Evolutionary conservation across 2,888 invertebrate species (phyloP).

Genomic region (Alloplasta piceator): DNA sequence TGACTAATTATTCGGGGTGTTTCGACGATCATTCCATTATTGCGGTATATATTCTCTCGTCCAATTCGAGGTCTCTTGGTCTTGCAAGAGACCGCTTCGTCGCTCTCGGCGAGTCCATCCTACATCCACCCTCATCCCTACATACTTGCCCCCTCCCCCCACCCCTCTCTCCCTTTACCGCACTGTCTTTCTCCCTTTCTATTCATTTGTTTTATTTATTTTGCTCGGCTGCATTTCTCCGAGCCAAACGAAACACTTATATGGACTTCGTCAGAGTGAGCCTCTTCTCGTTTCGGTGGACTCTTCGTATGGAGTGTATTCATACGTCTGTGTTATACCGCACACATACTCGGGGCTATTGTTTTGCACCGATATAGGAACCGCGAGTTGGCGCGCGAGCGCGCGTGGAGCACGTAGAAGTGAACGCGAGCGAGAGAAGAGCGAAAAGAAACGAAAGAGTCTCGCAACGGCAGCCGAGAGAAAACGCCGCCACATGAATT

Average conservation of each 20-base stretch:
- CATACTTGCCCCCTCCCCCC: conserved; percentile 16
- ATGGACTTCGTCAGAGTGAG: conserved; percentile 80
- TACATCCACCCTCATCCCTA: conserved; percentile 63
- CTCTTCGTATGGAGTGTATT: conserved; percentile 18
- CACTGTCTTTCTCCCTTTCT: conserved; percentile 63
- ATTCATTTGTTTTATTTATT: conserved; percentile 78
- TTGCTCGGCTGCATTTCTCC: conserved; percentile 80
- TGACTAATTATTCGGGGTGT: conserved; percentile 82
- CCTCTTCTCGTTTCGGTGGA: conserved; percentile 77
- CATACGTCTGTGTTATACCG: conserved; percentile 59
- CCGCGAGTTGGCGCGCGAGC: conserved; percentile 22
- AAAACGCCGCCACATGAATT: conserved; percentile 77
- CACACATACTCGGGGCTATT: conserved; percentile 80
- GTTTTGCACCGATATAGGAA: conserved; percentile 79
- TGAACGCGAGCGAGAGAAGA: conserved; percentile 44
- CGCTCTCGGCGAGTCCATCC: conserved; percentile 61
- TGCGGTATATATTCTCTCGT: conserved; percentile 42
- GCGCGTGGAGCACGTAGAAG: conserved; percentile 49
- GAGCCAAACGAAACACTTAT: conserved; percentile 82
- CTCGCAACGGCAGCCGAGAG: conserved; percentile 60
- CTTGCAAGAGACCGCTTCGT: conserved; percentile 41
- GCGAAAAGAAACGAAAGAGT: conserved; percentile 54
- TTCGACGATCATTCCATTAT: conserved; percentile 69
- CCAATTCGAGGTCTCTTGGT: background rate
- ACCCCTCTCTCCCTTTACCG: conserved; percentile 45